Evolutionary conservation across 2,888 invertebrate genomes (phyloP).

Genomic region (Orchesellides sinensis): DNA sequence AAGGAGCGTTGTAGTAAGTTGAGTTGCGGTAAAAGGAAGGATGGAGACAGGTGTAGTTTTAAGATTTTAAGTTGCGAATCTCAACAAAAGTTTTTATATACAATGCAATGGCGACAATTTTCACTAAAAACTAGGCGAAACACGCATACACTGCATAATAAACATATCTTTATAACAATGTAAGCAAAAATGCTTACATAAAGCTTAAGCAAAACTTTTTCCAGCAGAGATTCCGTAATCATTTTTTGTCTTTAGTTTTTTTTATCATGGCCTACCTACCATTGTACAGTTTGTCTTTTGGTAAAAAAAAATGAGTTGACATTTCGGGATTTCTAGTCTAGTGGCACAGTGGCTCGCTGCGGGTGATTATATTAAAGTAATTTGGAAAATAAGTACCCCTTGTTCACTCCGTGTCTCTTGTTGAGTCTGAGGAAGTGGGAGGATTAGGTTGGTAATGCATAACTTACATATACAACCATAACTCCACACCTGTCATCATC

Average conservation of each 20-base stretch:
- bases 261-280: too few species aligned
- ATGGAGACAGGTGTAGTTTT: not conserved
- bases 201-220: not conserved
- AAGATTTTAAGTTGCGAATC: not conserved
- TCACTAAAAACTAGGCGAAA: too few species aligned
- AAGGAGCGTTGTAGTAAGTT: too few species aligned
- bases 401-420: not conserved
- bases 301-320: too few species aligned
- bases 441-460: not conserved
- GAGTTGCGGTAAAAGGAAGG: not conserved
- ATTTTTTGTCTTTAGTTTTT: too few species aligned
- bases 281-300: too few species aligned
- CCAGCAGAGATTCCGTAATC: too few species aligned
- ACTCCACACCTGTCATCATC: slow-evolving; percentile 13
- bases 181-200: too few species aligned
- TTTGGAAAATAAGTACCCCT: slow-evolving; percentile 1
- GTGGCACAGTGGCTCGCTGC: slow-evolving; percentile 6
- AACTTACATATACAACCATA: not conserved
- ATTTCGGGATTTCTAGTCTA: slow-evolving; percentile 15
- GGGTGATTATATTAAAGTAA: slow-evolving; percentile 18
- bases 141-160: too few species aligned
- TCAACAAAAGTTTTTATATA: too few species aligned
- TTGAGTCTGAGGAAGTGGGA: not conserved
- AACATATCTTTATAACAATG: too few species aligned
- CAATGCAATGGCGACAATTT: too few species aligned